phyloP scores from a whole-genome alignment of 1,140 invertebrate species.

The Trissolcus basalis region DNA sequence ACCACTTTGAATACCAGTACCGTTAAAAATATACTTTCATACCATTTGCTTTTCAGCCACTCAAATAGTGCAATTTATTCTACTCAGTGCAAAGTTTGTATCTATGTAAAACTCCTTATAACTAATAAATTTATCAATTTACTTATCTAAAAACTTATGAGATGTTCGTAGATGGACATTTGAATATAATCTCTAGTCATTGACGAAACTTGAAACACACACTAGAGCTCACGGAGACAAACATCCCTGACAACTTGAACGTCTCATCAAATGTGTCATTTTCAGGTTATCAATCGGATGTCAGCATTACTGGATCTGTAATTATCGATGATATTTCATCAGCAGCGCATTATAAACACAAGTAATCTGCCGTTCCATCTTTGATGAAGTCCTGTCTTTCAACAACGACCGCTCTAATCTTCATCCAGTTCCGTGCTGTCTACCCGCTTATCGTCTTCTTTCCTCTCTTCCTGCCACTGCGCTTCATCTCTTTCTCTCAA shows the following conservation, averaged over 20 bases:
- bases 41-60: too few species aligned
- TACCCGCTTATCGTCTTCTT: conserved; percentile 21
- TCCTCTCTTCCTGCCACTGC: conserved; percentile 5
- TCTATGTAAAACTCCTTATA: too few species aligned
- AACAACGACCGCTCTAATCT: conserved; percentile 34
- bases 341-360: conserved; percentile 9
- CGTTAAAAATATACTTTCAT: too few species aligned
- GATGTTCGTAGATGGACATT: too few species aligned
- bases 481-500: conserved; percentile 2
- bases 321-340: conserved; percentile 26
- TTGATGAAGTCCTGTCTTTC: conserved; percentile 53
- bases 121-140: too few species aligned
- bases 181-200: conserved; percentile 10
- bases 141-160: too few species aligned
- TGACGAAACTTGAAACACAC: conserved; percentile 1
- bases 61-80: too few species aligned
- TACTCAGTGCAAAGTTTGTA: too few species aligned
- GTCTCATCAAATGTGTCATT: background rate
- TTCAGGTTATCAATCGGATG: conserved; percentile 1
- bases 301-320: conserved; percentile 5
- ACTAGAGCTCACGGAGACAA: background rate
- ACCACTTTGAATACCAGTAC: too few species aligned
- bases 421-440: conserved; percentile 19
- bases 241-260: background rate
- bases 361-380: conserved; percentile 47